These are phyloP conservation scores for Acleris cristana DNA, from an alignment of 2,888 invertebrate genomes.

Conservation along the genomic window DNA sequence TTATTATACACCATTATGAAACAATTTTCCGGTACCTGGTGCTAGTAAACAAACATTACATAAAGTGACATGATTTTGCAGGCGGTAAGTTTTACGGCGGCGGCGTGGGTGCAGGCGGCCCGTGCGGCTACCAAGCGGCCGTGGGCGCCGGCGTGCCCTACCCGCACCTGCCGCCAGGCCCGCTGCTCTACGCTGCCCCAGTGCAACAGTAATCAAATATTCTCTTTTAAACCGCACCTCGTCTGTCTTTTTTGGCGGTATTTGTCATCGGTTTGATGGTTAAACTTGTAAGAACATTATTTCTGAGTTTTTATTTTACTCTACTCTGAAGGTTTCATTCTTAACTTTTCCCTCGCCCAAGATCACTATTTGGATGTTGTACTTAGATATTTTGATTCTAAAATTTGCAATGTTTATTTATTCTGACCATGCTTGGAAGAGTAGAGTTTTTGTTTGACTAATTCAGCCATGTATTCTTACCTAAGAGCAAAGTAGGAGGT, in stretches of 20 bases:
- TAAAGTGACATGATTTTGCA: conserved; percentile 59
- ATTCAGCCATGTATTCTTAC: neutral
- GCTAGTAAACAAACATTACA: neutral
- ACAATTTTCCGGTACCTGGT: too few species aligned
- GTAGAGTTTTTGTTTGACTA: conserved; percentile 36
- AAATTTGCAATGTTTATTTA: conserved; percentile 50
- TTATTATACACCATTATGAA: too few species aligned
- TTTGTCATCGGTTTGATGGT: conserved; percentile 9
- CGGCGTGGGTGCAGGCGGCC: conserved; percentile 83
- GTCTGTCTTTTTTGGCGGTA: conserved; percentile 2
- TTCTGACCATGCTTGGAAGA: conserved; percentile 41
- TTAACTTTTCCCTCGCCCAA: conserved; percentile 9
- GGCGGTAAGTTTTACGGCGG: conserved; percentile 91
- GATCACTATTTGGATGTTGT: conserved; percentile 45
- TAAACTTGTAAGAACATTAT: conserved; percentile 36
- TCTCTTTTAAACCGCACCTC: conserved; percentile 18
- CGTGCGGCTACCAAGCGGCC: conserved; percentile 88
- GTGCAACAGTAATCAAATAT: conserved; percentile 87
- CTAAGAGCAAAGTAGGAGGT: neutral
- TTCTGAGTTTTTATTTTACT: conserved; percentile 27
- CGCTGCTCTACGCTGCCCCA: conserved; percentile 85
- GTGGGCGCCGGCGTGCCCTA: conserved; percentile 85
- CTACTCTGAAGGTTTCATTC: conserved; percentile 19
- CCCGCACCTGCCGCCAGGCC: conserved; percentile 84
- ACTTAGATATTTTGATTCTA: conserved; percentile 56